A percentile compares a stretch with the other conserved stretches of the same genome.
Conservation (phyloP, 2,113 vertebrate genomes). For the Scopus umbretta region DNA sequence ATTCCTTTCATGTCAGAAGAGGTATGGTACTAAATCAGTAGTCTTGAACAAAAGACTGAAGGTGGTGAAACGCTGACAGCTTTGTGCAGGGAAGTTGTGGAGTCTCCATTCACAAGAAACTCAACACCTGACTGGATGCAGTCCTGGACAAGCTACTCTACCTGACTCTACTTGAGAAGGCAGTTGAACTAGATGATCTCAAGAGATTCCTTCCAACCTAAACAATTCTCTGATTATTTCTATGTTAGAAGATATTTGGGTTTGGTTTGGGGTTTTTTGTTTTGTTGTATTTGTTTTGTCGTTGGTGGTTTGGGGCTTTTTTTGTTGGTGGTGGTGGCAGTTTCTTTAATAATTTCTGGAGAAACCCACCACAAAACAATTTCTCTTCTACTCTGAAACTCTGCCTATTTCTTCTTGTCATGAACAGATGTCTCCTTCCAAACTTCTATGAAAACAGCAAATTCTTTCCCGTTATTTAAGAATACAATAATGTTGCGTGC, state of each 20-base stretch:
- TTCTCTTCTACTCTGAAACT: background rate
- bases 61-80: background rate
- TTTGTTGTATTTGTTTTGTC: background rate
- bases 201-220: background rate
- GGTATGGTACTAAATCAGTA: background rate
- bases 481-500: background rate
- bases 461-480: constrained; percentile 14
- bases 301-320: background rate
- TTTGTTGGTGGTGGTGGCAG: background rate
- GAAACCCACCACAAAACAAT: background rate
- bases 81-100: background rate
- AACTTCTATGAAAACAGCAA: background rate
- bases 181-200: background rate
- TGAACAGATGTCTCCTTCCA: background rate
- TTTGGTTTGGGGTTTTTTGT: background rate
- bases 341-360: background rate
- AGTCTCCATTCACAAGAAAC: background rate
- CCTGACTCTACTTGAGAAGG: background rate
- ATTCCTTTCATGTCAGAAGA: background rate
- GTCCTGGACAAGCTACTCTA: background rate
- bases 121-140: background rate
- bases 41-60: background rate
- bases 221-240: background rate
- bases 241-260: background rate
- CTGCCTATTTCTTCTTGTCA: background rate